Percentiles rank a stretch among this genome's conserved stretches.
Evolutionary conservation across 2,888 invertebrate species (phyloP).

Genomic region (Parapristionchus giblindavisi): DNA sequence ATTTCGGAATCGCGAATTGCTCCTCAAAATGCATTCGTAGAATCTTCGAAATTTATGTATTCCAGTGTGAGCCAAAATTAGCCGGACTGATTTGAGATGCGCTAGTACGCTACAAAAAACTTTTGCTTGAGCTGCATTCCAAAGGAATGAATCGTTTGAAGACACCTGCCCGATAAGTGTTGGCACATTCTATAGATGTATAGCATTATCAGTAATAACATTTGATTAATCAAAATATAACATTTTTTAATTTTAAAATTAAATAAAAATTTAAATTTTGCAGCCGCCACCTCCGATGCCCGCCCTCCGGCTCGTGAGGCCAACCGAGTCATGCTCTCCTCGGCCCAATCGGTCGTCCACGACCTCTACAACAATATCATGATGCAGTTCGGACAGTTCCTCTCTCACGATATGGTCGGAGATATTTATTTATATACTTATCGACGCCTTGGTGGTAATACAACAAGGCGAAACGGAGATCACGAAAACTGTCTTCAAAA

Average conservation of each 20-base stretch:
- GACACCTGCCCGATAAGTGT: too few species aligned
- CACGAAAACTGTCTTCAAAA: background rate
- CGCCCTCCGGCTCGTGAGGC: constrained; percentile 65
- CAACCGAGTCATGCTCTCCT: constrained; percentile 63
- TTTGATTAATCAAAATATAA: too few species aligned
- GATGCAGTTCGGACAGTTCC: constrained; percentile 70
- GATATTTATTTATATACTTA: background rate
- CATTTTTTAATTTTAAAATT: too few species aligned
- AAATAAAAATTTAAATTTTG: background rate
- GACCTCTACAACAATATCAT: constrained; percentile 66
- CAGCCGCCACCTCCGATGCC: constrained; percentile 49
- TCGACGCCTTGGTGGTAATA: background rate
- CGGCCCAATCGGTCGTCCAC: constrained; percentile 63
- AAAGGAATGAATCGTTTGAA: too few species aligned
- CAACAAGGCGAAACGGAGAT: background rate
- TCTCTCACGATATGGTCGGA: constrained; percentile 68
- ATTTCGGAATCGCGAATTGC: too few species aligned
- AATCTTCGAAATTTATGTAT: background rate
- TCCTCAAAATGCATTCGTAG: too few species aligned
- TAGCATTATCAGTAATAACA: too few species aligned
- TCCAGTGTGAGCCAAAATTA: background rate
- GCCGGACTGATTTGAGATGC: background rate
- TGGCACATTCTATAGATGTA: too few species aligned
- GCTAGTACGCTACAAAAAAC: too few species aligned
- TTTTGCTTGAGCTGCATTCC: too few species aligned